Evolutionary conservation across 2,797 vertebrate species (phyloP), one percentile per base, ranked within the genome.

Genomic region (Leucoraja ocellata): DNA sequence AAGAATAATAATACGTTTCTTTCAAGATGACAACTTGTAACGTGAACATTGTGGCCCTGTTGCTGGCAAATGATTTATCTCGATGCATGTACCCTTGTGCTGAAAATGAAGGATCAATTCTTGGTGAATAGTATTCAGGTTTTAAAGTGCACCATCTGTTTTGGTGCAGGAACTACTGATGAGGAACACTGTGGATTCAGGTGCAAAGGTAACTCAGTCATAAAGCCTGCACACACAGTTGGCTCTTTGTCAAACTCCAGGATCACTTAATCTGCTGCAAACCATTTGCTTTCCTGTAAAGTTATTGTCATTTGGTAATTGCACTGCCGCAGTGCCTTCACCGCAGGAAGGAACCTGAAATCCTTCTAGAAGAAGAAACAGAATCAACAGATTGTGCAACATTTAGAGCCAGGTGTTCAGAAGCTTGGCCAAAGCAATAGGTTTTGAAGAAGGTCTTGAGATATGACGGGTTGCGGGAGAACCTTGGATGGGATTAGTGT

Each of bases 21-120:
- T 91, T 74, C 18, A 91, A 73, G 88, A 71, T 71, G 36, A 91
- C 39, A 92, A 16, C 39, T 76, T 92, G 90, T n/a, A 92, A 92
- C 28, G 39, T 28, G 90, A 54, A 92, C 65, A 92, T 92, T 76
- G 58, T 54, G 25, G 32, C 58, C 25, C 68, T 58, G 39, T 28
- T 25, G 90, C 32, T 92, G 25, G 65, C 8, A 32, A 32, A 90
- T 65, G 61, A 68, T 68, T 68, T 21, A 18, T 74, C 90, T 54
- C 25, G 76, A 54, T 58, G 39, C 14, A 46, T 58, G 23, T 54
- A 71, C 23, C 54, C 73, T 54, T 76, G 90, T 58, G 14, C 71
- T 21, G 8, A 28, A 74, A 46, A 23, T n/a, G 32, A 32, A 88
- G 61, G 16, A 65, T 18, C 28, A 16, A 23, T 61, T 28, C 23